A percentile compares a stretch with the other conserved stretches of the same genome.
These are phyloP conservation scores for Agrochola macilenta DNA, from an alignment of 2,888 invertebrate species.

Conservation along the genomic window DNA sequence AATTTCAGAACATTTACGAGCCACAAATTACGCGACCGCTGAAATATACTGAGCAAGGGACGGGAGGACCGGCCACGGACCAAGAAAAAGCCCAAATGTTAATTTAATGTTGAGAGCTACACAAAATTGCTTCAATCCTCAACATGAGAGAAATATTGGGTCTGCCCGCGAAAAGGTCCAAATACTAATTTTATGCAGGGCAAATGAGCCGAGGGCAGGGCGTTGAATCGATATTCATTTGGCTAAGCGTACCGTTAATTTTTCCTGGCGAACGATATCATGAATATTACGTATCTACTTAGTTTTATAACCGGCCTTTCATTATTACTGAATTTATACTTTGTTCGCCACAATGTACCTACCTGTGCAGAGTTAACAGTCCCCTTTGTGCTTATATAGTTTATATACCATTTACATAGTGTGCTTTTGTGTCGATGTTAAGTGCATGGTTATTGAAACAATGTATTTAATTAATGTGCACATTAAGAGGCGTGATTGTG, in stretches of 20 bases:
- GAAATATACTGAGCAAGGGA: slow-evolving; percentile 89
- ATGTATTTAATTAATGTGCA: slow-evolving; percentile 41
- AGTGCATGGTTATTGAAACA: slow-evolving; percentile 43
- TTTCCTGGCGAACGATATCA: slow-evolving; percentile 81
- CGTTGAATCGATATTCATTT: slow-evolving; percentile 87
- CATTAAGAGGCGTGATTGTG: slow-evolving; percentile 39
- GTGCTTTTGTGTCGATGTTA: slow-evolving; percentile 21
- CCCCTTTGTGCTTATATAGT: slow-evolving; percentile 16
- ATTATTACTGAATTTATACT: slow-evolving; percentile 68
- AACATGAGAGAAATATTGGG: slow-evolving; percentile 86
- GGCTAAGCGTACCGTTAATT: slow-evolving; percentile 85
- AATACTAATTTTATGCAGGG: slow-evolving; percentile 89
- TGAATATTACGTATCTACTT: slow-evolving; percentile 80
- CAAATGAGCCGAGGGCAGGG: slow-evolving; percentile 83
- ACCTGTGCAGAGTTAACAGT: slow-evolving; percentile 38
- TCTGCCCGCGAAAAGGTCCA: slow-evolving; percentile 83
- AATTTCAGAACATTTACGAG: slow-evolving; percentile 91
- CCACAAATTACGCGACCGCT: slow-evolving; percentile 90
- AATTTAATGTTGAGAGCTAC: slow-evolving; percentile 89
- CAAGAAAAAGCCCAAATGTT: slow-evolving; percentile 89
- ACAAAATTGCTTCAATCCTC: slow-evolving; percentile 87
- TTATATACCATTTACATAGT: slow-evolving; percentile 16
- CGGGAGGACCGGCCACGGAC: slow-evolving; percentile 81
- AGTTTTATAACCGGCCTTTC: slow-evolving; percentile 70
- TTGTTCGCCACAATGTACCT: slow-evolving; percentile 49